A percentile compares a stretch with the other conserved stretches of the same genome.
Evolutionary conservation across 2,888 invertebrate species (phyloP).

Genomic region (Zootermopsis nevadensis): DNA sequence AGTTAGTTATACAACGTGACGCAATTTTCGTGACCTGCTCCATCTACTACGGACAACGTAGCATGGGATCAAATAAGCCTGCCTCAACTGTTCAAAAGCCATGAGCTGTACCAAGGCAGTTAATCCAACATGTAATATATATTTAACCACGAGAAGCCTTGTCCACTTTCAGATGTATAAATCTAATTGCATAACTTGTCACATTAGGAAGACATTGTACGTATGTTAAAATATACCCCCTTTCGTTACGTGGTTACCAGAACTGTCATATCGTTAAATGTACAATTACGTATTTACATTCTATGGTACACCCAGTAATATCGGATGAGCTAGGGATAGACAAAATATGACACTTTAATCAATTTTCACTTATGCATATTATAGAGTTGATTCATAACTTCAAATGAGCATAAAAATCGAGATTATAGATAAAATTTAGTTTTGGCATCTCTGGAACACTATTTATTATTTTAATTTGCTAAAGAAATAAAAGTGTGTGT

Average conservation of each 20-base stretch:
- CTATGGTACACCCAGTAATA: not conserved
- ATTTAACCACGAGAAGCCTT: not conserved
- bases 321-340: no score
- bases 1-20: not conserved
- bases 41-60: not conserved
- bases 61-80: not conserved
- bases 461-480: no score
- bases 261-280: not conserved
- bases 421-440: no score
- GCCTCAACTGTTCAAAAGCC: constrained; percentile 23
- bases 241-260: not conserved
- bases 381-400: no score
- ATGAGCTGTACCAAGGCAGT: not conserved
- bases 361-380: no score
- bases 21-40: constrained; percentile 14
- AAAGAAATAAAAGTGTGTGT: no score
- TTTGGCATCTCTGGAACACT: no score
- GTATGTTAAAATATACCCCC: not conserved
- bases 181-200: not conserved
- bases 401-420: no score
- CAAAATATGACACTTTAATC: no score
- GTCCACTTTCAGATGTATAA: not conserved
- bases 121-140: not conserved
- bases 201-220: not conserved
- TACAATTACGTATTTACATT: not conserved